Conservation (phyloP, 64 coral and sea anemone species). For the Catalaphyllia jardinei region DNA sequence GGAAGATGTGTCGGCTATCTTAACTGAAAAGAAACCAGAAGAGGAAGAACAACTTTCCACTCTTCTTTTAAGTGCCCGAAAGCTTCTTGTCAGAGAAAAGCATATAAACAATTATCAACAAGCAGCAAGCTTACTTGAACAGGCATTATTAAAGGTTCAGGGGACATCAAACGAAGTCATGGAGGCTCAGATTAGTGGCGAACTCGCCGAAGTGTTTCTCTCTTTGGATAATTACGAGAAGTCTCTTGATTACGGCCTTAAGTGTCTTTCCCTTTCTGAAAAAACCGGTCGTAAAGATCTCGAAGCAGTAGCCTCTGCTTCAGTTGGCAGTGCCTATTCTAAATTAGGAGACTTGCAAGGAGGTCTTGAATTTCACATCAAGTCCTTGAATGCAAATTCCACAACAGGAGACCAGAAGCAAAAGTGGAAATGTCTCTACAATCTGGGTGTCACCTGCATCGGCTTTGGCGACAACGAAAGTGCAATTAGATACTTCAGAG, state of each 20-base stretch:
- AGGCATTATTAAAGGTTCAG: neutral
- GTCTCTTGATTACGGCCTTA: constrained; percentile 8
- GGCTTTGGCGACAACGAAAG: neutral
- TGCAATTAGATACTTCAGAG: neutral
- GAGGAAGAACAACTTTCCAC: constrained; percentile 10
- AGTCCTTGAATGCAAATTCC: constrained; percentile 28
- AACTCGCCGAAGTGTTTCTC: constrained; percentile 10
- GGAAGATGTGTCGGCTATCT: no score
- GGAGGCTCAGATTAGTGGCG: constrained; percentile 21
- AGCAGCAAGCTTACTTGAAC: constrained; percentile 11
- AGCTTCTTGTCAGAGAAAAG: neutral
- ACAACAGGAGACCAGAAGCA: constrained; percentile 25
- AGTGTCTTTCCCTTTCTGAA: constrained; percentile 29
- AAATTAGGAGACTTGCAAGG: constrained; percentile 21
- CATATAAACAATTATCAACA: neutral
- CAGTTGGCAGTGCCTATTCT: constrained; percentile 23
- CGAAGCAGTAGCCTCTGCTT: constrained; percentile 20
- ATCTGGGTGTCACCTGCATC: neutral
- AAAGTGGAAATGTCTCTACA: constrained; percentile 30
- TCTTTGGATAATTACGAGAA: neutral
- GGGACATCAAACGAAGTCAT: constrained; percentile 1
- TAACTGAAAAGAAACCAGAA: neutral
- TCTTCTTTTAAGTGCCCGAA: constrained; percentile 2
- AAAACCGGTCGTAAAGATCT: constrained; percentile 2
- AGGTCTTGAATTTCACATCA: constrained; percentile 14